phyloP scores from a whole-genome alignment of 1,140 invertebrate genomes.

The Zeugodacus cucurbitae region DNA sequence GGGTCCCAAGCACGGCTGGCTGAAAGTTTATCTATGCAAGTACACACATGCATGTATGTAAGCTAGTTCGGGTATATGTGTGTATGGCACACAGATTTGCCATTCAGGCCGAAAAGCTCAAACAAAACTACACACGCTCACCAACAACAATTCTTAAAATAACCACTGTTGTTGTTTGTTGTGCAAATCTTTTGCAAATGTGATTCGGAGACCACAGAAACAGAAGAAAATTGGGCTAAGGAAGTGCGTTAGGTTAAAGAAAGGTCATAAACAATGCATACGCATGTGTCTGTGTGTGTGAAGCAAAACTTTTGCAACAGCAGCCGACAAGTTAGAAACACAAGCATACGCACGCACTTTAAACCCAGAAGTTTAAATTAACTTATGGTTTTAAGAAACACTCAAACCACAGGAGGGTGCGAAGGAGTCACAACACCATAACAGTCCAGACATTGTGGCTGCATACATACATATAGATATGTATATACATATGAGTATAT shows the following conservation, averaged over 20 bases:
- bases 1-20: background rate
- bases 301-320: background rate
- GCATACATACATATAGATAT: background rate
- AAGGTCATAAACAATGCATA: background rate
- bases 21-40: background rate
- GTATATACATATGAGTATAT: background rate
- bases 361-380: slow-evolving; percentile 13
- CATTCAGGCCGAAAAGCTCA: no score
- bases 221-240: background rate
- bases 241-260: background rate
- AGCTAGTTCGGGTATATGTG: background rate
- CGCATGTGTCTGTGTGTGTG: background rate
- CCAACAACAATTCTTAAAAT: background rate
- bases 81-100: no score
- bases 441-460: background rate
- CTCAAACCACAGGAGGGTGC: background rate
- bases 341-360: background rate
- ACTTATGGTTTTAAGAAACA: background rate
- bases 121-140: background rate
- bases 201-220: background rate
- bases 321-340: background rate
- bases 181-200: slow-evolving; percentile 13
- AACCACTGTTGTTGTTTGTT: background rate
- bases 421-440: background rate
- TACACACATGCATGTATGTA: background rate